Evolutionary conservation across 2,888 invertebrate species (phyloP).

Genomic region (Tuta absoluta): DNA sequence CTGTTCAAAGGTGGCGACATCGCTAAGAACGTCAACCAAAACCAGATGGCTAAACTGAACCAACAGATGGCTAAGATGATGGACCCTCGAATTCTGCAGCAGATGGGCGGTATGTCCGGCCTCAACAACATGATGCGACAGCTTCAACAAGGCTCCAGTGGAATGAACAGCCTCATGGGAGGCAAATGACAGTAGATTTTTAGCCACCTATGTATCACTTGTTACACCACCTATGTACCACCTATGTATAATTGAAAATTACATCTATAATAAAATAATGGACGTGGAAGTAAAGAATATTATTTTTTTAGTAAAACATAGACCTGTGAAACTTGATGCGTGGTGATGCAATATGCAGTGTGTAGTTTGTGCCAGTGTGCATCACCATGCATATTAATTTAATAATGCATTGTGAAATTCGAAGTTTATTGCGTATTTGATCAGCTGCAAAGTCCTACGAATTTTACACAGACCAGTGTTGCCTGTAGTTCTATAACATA

Average conservation of each 20-base stretch:
- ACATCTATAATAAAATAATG: conserved; percentile 36
- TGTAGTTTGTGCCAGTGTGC: no score
- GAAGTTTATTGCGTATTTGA: no score
- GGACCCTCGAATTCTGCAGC: conserved; percentile 98
- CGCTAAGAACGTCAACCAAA: conserved; percentile 98
- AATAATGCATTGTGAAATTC: no score
- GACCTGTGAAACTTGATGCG: no score
- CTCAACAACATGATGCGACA: conserved; percentile 99
- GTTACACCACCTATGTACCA: conserved; percentile 34
- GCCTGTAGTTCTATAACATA: no score
- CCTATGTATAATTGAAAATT: conserved; percentile 33
- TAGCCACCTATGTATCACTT: conserved; percentile 34
- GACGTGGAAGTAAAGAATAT: conserved; percentile 22
- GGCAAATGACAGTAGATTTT: conserved; percentile 73
- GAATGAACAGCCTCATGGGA: conserved; percentile 83
- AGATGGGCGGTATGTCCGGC: conserved; percentile 98
- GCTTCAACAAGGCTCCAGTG: conserved; percentile 85
- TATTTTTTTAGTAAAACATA: not conserved
- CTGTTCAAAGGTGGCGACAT: conserved; percentile 99
- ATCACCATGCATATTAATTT: no score
- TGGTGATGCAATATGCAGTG: no score
- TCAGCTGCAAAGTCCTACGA: no score
- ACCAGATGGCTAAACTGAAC: conserved; percentile 99
- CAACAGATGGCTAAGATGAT: conserved; percentile 99
- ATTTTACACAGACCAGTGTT: no score